Evolutionary conservation across 2,888 invertebrate genomes (phyloP), one percentile per base, ranked within the genome.

Genomic region (Reticulitermes lucifugus): DNA sequence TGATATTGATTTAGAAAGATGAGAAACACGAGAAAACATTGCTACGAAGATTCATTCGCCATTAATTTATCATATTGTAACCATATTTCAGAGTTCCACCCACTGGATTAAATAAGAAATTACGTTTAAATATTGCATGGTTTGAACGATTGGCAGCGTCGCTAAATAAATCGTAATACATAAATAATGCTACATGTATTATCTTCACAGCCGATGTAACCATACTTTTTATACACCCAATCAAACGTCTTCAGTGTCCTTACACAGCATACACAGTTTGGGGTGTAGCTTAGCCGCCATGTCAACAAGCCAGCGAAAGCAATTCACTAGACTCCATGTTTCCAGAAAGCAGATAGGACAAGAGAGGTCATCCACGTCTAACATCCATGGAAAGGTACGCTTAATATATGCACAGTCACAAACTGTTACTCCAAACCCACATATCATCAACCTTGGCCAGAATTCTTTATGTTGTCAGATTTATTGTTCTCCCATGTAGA

Each of bases 261-360:
- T 55, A 4, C 18, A 55, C 18, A 55, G 55, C 18, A 55, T 18
- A 55, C 18, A 55, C 55, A 55, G 55, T 55, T 55, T 18, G 65
- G 65, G 65, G 65, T 65, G 65, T 14, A 65, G 65, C 65, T 65
- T 25, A 55, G 65, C 65, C 25, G 65, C 65, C 25, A 22, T 43
- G 77, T 46, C 46, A 77, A 77, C 77, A 77, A 77, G 73, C 73
- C 43, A 46, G 25, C n/a, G 55, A 55, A 55, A 55, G 55, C 55
- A 55, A 55, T 55, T 55, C 1, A 18, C 55, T 55, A 55, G 0
- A 55, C 18, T 55, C 4, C 55, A 18, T 55, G 65, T 65, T 65
- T 65, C 25, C 65, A 65, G n/a, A 65, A 65, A 65, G 25, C 12
- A 77, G 43, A 77, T 46, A 46, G 6, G 77, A 51, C 77, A 46